Base-by-base conservation (phyloP, 1,140 invertebrate species). In the Matsumurasca onukii region DNA sequence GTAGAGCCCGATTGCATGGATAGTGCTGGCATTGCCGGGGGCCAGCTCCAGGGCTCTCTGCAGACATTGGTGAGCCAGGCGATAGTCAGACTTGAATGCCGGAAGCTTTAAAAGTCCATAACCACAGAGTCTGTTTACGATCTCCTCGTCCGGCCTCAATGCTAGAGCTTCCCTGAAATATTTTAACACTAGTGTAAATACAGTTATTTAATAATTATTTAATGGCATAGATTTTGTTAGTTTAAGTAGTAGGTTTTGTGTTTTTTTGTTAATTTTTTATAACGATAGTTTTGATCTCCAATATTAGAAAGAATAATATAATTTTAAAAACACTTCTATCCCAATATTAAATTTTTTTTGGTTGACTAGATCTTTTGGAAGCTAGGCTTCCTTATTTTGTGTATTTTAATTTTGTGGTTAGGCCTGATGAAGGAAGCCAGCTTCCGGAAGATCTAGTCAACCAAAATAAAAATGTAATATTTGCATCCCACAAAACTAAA, bases 31-130 rank as follows among this genome's bases (percentile, higher is more conserved):
- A 29, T 59, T 59, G 3, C 5, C 12, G 25, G 55, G 55, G 25
- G 15, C 22, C 30, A 22, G 25, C 30, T 59, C 55, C 55, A 59
- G 24, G 30, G 55, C 55, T 27, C 25, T 59, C 25, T 27, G 55
- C 9, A 59, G 55, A 27, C 55, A 59, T 12, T 29, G 25, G 9
- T 59, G 24, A 27, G 55, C 55, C 55, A 59, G 25, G 1, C 55
- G 55, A 24, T 59, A 59, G n/a, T 59, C 55, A 3, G 55, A 59
- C 55, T 59, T 25, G 24, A 59, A 59, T 25, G 22, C 55, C n/a
- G 55, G 55, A 1, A 59, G 55, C n/a, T 29, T 25, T 27, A 59
- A 27, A 3, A 59, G 25, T 12, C 55, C 55, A 59, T 59, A 29
- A 27, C 55, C 55, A 59, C 55, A 59, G 3, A 59, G 55, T 9